Conservation (phyloP, 2,113 vertebrate genomes). For the Carollia perspicillata region DNA sequence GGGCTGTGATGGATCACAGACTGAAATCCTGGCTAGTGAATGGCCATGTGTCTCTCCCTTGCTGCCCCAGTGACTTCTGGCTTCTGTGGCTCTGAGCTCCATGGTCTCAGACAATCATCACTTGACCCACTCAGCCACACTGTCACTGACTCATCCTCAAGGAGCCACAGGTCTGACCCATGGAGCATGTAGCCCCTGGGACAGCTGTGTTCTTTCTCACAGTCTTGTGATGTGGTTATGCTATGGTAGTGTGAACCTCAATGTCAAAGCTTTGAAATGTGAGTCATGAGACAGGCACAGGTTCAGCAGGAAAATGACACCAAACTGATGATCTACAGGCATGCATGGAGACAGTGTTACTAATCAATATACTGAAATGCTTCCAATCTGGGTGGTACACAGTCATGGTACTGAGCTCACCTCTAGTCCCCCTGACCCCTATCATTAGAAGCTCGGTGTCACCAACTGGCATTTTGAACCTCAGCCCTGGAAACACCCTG, state of each 20-base stretch:
- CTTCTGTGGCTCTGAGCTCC: neutral
- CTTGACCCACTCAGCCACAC: neutral
- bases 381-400: neutral
- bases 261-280: neutral
- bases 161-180: neutral
- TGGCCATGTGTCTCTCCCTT: neutral
- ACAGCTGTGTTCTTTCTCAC: neutral
- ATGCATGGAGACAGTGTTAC: neutral
- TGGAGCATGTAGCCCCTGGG: neutral
- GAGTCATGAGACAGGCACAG: neutral
- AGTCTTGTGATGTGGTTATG: neutral
- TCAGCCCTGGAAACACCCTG: neutral
- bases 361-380: neutral
- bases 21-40: neutral
- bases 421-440: neutral
- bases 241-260: neutral
- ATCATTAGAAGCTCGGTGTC: neutral
- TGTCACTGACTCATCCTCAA: neutral
- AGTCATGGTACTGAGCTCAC: neutral
- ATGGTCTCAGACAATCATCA: neutral
- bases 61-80: neutral
- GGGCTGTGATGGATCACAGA: neutral
- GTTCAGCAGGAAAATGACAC: neutral
- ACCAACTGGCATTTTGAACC: neutral
- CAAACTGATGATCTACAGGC: neutral